Percentiles rank a stretch among this genome's conserved stretches.
Evolutionary conservation across 2,797 vertebrate species (phyloP).

Genomic region (Danio jaintianensis): DNA sequence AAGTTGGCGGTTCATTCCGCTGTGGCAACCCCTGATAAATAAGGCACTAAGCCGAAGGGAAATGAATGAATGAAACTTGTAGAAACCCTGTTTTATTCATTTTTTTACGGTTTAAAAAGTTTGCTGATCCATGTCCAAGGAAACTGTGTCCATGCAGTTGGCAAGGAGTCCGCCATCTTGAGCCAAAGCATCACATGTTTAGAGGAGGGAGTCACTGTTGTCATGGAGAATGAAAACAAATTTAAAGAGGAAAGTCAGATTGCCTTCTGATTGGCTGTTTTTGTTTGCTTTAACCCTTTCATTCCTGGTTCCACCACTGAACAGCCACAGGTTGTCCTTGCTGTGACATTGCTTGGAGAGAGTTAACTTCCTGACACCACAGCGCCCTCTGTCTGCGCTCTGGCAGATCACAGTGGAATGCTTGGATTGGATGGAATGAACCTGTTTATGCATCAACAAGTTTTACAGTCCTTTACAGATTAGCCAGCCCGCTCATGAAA

Average conservation of each 20-base stretch:
- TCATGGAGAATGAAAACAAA: constrained; percentile 54
- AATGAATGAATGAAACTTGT: too few species aligned
- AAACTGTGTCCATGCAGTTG: constrained; percentile 47
- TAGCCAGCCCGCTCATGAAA: constrained; percentile 42
- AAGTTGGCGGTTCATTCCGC: too few species aligned
- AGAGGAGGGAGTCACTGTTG: constrained; percentile 51
- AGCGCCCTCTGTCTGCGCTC: constrained; percentile 57
- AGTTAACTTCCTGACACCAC: constrained; percentile 33
- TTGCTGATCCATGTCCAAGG: constrained; percentile 22
- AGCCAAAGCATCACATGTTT: constrained; percentile 63
- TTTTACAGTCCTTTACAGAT: constrained; percentile 60
- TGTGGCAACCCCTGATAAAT: too few species aligned
- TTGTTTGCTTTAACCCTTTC: constrained; percentile 59
- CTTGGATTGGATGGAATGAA: constrained; percentile 47
- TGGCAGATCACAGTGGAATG: constrained; percentile 42
- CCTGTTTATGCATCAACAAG: constrained; percentile 59
- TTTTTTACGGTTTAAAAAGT: neutral
- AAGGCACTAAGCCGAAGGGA: too few species aligned
- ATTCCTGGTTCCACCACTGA: constrained; percentile 40
- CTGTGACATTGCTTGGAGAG: constrained; percentile 50
- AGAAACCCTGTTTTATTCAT: too few species aligned
- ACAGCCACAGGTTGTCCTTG: constrained; percentile 51
- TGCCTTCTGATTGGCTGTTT: constrained; percentile 52
- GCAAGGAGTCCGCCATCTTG: constrained; percentile 61
- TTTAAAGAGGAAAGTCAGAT: constrained; percentile 39